phyloP scores from a whole-genome alignment of 2,113 vertebrate genomes.

The Hyperoodon ampullatus region DNA sequence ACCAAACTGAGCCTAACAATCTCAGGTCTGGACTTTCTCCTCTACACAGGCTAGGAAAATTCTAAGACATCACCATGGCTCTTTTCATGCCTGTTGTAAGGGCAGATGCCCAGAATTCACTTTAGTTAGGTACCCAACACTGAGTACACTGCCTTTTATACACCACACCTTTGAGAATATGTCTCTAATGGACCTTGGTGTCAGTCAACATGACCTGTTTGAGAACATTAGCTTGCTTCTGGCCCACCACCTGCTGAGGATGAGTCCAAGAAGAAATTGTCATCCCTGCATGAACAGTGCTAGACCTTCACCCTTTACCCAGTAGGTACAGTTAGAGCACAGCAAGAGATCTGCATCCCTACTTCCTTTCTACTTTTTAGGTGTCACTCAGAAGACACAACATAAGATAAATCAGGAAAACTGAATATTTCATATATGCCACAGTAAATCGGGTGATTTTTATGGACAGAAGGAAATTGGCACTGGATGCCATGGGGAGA shows the following conservation, averaged over 20 bases:
- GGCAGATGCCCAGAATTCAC: not conserved
- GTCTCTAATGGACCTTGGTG: not conserved
- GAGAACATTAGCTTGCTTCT: conserved; percentile 1
- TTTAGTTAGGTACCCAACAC: not conserved
- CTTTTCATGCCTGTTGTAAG: not conserved
- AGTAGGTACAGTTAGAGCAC: not conserved
- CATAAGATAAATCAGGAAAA: conserved; percentile 59
- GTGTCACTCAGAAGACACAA: conserved; percentile 38
- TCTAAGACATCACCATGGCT: not conserved
- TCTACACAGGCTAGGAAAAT: not conserved
- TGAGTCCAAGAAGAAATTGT: conserved; percentile 14
- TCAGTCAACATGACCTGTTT: not conserved
- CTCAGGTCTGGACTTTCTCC: not conserved
- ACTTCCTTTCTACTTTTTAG: not conserved
- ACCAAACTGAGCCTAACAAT: not conserved
- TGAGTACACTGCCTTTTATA: not conserved
- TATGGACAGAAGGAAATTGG: conserved; percentile 68
- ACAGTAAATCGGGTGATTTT: conserved; percentile 61
- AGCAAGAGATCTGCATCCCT: not conserved
- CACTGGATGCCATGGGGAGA: conserved; percentile 51
- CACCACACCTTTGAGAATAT: not conserved
- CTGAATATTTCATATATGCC: conserved; percentile 78
- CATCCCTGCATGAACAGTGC: not conserved
- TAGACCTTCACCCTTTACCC: not conserved
- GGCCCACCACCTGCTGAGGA: not conserved